phyloP scores from a whole-genome alignment of 2,888 invertebrate species.

The Tetramorium bicarinatum region DNA sequence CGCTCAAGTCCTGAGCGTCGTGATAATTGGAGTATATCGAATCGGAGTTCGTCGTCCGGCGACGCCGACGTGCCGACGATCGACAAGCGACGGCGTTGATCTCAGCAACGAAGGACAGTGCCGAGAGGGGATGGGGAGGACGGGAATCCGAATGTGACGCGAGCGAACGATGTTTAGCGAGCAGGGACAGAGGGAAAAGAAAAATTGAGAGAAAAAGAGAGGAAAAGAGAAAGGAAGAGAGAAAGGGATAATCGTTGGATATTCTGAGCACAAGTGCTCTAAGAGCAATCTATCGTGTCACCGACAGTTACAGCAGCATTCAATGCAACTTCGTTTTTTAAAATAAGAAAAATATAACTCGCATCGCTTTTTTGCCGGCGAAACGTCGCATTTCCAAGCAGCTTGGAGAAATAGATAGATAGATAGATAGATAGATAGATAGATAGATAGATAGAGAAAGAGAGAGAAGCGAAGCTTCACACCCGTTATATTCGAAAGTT shows the following conservation, averaged over 20 bases:
- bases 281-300: slow-evolving; percentile 3
- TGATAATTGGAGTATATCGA: slow-evolving; percentile 76
- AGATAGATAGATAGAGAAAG: not conserved
- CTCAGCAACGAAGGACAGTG: slow-evolving; percentile 59
- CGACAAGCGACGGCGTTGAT: slow-evolving; percentile 73
- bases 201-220: not conserved
- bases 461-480: not conserved
- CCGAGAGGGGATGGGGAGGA: not conserved
- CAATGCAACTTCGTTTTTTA: slow-evolving; percentile 7
- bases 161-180: slow-evolving; percentile 41
- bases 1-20: slow-evolving; percentile 55
- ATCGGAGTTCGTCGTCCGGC: slow-evolving; percentile 47
- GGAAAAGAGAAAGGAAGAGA: not conserved
- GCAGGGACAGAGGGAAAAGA: not conserved
- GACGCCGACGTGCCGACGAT: slow-evolving; percentile 27
- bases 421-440: not conserved
- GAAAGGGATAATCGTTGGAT: slow-evolving; percentile 7
- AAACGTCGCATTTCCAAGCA: not conserved
- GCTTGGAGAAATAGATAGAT: not conserved
- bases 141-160: slow-evolving; percentile 59
- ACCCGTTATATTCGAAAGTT: slow-evolving; percentile 10
- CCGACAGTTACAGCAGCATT: not conserved
- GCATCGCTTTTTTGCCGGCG: not conserved
- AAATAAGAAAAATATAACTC: not conserved
- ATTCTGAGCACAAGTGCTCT: not conserved